phyloP scores from a whole-genome alignment of 2,888 invertebrate species.

The Seladonia tumulorum region DNA sequence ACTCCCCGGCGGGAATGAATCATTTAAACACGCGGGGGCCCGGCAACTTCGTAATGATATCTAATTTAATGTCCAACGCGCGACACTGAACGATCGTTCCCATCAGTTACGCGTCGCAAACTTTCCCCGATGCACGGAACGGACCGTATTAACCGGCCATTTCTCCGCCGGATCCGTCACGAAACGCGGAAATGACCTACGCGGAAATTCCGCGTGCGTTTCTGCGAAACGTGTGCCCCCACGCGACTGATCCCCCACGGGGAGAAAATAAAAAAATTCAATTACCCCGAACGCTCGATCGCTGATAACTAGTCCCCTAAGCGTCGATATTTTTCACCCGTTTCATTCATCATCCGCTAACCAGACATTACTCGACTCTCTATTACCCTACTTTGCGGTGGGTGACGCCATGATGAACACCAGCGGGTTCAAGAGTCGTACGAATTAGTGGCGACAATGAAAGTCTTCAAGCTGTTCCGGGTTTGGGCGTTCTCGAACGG shows the following conservation, averaged over 20 bases:
- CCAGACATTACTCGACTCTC: not conserved
- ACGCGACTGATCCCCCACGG: not conserved
- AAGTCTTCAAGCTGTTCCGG: too few species aligned
- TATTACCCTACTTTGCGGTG: too few species aligned
- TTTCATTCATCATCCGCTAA: not conserved
- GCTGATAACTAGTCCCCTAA: not conserved
- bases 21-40: conserved; percentile 45
- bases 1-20: conserved; percentile 42
- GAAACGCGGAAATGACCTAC: conserved; percentile 39
- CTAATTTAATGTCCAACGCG: conserved; percentile 63
- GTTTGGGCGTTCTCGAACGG: too few species aligned
- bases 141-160: conserved; percentile 2
- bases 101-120: conserved; percentile 57
- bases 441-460: too few species aligned
- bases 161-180: not conserved
- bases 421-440: too few species aligned
- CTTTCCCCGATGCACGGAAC: conserved; percentile 30
- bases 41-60: conserved; percentile 56
- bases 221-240: not conserved
- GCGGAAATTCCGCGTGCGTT: conserved; percentile 33
- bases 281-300: conserved; percentile 21
- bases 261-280: conserved; percentile 53
- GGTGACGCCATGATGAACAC: too few species aligned
- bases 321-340: not conserved
- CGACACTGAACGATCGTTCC: conserved; percentile 62